Base-by-base conservation (phyloP, 35 echinoderm and acorn worm genomes). In the Patiria miniata region DNA sequence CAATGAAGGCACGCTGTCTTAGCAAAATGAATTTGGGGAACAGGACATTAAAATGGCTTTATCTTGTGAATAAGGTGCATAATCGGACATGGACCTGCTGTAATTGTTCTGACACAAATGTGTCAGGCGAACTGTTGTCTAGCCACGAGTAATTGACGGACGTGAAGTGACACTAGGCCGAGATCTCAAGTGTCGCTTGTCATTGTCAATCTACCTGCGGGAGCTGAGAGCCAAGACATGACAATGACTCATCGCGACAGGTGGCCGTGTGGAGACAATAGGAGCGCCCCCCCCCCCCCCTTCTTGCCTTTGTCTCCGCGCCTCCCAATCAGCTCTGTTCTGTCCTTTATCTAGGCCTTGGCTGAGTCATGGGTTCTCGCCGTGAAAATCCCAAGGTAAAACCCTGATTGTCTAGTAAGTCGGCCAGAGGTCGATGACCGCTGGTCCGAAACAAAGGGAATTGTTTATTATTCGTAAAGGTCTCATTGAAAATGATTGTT, bases 31-130 rank as follows among this genome's bases (percentile, higher is more conserved):
- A n/a, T n/a, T n/a, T n/a, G n/a, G n/a, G n/a, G n/a, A n/a, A n/a
- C n/a, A n/a, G n/a, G n/a, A n/a, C n/a, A n/a, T n/a, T n/a, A n/a
- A n/a, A n/a, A 47, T 47, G 4, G 42, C 42, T 47, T 12, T 47
- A 47, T 47, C n/a, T n/a, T n/a, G n/a, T n/a, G n/a, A n/a, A 47
- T 47, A 12, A 12, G 12, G 4, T 47, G 42, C 4, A 47, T 47
- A 6, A 6, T 47, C 4, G 12, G 42, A 47, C 12, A 12, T 12
- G 4, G 42, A 30, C 23, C 65, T 32, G 26, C 34, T 18, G 29
- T 73, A 73, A 73, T 73, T 73, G 19, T 73, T 73, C 34, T 73
- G 65, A 73, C 65, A 73, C 65, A 73, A 73, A 73, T 73, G 65
- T 73, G 65, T 73, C 65, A 12, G 12, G 12, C 42, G 12, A 47